Evolutionary conservation across 2,113 vertebrate species (phyloP).

Genomic region (Hydropotes inermis): DNA sequence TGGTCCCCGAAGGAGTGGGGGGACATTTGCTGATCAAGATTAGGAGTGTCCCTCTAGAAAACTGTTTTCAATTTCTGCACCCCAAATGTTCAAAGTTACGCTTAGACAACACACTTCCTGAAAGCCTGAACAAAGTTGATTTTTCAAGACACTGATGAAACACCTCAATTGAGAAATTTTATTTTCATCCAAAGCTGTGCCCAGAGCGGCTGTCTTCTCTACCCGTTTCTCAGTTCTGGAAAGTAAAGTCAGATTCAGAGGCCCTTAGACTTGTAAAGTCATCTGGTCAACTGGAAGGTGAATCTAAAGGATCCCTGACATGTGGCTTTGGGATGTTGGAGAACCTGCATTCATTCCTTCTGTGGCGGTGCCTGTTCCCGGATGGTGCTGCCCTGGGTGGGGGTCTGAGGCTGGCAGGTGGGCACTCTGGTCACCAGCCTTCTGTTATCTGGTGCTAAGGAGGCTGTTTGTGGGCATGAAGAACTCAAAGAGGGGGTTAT

Average conservation of each 20-base stretch:
- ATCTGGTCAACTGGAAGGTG: neutral
- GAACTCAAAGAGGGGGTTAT: neutral
- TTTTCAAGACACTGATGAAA: neutral
- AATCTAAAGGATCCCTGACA: neutral
- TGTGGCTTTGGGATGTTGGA: neutral
- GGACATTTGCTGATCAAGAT: neutral
- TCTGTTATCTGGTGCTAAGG: neutral
- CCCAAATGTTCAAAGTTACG: neutral
- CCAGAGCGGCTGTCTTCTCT: neutral
- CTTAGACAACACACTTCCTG: neutral
- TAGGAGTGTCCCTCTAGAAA: neutral
- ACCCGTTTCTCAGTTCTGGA: neutral
- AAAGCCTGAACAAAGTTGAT: neutral
- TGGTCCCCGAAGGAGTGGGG: neutral
- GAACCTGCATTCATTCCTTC: neutral
- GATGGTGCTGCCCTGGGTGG: neutral
- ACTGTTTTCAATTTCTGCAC: neutral
- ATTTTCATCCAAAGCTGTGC: neutral
- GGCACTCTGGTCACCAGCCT: neutral
- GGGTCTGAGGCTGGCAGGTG: accelerated
- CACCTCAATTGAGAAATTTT: neutral
- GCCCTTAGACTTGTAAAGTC: neutral
- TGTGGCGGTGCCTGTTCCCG: neutral
- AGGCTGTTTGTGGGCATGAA: neutral
- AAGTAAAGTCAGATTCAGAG: neutral